phyloP scores from a whole-genome alignment of 2,113 vertebrate genomes.

The Lepidothrix coronata region DNA sequence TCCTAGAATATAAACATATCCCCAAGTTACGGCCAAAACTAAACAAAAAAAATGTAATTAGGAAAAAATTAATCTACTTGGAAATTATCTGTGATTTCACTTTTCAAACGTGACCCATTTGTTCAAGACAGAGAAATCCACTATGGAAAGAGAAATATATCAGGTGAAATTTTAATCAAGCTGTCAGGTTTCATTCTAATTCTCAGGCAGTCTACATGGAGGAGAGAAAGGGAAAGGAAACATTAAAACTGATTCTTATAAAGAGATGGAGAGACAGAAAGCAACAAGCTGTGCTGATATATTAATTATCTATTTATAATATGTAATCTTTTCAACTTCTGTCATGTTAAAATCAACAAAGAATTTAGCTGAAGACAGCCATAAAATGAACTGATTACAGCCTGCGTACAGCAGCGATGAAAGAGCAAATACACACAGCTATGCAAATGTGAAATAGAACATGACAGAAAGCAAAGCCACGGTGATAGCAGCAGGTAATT shows the following conservation, averaged over 20 bases:
- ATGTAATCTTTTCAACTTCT: conserved; percentile 56
- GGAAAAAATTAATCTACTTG: background rate
- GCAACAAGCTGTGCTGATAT: conserved; percentile 42
- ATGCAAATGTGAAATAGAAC: background rate
- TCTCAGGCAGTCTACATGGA: background rate
- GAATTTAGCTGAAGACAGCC: conserved; percentile 46
- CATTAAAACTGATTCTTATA: conserved; percentile 35
- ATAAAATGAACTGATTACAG: conserved; percentile 21
- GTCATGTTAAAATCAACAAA: conserved; percentile 52
- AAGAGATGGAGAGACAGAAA: conserved; percentile 24
- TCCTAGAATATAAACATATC: background rate
- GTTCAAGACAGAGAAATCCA: conserved; percentile 5
- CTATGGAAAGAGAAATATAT: conserved; percentile 10
- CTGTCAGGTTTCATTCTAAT: conserved; percentile 53
- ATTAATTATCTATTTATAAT: conserved; percentile 55
- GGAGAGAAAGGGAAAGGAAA: conserved; percentile 41
- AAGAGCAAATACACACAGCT: background rate
- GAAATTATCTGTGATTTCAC: background rate
- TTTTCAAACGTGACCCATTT: background rate
- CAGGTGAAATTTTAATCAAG: conserved; percentile 57
- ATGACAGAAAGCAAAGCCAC: conserved; percentile 15
- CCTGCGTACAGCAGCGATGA: background rate
- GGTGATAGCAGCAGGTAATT: background rate
- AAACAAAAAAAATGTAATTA: background rate
- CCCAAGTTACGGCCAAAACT: background rate